Base-by-base conservation (phyloP, 2,797 vertebrate genomes). In the Eulemur coronatus region DNA sequence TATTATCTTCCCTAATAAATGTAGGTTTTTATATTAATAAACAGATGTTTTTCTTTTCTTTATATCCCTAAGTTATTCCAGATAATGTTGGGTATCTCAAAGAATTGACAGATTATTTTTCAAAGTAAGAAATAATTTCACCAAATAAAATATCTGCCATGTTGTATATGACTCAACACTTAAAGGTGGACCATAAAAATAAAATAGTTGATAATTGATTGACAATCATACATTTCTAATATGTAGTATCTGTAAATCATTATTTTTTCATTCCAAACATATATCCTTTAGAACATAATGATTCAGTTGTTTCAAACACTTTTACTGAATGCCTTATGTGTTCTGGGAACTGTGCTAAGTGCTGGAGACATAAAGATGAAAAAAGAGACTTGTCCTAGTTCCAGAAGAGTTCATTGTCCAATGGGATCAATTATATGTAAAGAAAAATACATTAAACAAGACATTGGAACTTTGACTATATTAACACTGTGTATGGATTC, bases 361-460 rank as follows among this genome's bases (percentile, higher is more conserved):
- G 1, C 18, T 70, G 28, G 35, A 87, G 24, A 86, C 46, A 43
- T 7, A 79, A 79, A 92, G 35, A 95, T 85, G 35, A 89, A 81
- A 87, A 59, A 72, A 67, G 4, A 72, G 11, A n/a, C 1, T 35
- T 33, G 3, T 63, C 50, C 28, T 50, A 26, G 11, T 93, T 85
- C 33, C 26, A 73, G 35, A 82, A 89, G 18, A 73, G 17, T 69
- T 91, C 38, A 59, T 84, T 69, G 38, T 69, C 63, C 46, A 84
- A 17, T 50, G 80, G 75, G 24, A 90, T 92, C 84, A 95, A 95
- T 69, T 97, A 90, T n/a, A 90, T 26, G 82, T 86, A 79, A 94
- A 89, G 26, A 72, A 94, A 92, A 90, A 43, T 35, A 63, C 10
- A 81, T 67, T 93, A 88, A 91, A 43, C 1, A 70, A 70, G 28